Evolutionary conservation across 1,140 invertebrate species (phyloP).

Genomic region (Drosophila setifemur): DNA sequence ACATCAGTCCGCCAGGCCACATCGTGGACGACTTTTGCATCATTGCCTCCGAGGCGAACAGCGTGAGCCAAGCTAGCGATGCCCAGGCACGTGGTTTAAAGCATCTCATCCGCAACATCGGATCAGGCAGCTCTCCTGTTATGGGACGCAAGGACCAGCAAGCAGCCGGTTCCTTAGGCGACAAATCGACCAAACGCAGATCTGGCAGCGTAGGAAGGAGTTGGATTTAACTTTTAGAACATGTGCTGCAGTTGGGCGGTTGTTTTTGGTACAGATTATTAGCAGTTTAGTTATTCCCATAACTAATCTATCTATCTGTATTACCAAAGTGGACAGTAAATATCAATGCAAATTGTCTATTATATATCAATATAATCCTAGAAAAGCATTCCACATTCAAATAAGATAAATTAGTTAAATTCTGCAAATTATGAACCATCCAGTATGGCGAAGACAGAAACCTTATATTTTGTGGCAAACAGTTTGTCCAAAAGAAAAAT

Average conservation of each 20-base stretch:
- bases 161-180: constrained; percentile 17
- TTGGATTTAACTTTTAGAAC: constrained; percentile 59
- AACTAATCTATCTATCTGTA: no score
- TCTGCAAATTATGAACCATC: no score
- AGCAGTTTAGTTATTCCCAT: no score
- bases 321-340: no score
- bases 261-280: no score
- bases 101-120: constrained; percentile 90
- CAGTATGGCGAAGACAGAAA: no score
- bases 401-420: no score
- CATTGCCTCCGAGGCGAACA: constrained; percentile 89
- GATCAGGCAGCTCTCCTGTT: constrained; percentile 90
- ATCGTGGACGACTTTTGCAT: constrained; percentile 96
- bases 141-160: constrained; percentile 86
- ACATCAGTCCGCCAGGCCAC: constrained; percentile 87
- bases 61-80: constrained; percentile 81
- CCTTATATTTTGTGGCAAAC: no score
- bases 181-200: constrained; percentile 62
- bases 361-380: no score
- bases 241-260: neutral
- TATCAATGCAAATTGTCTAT: no score
- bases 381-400: no score
- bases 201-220: constrained; percentile 79
- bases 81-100: constrained; percentile 88
- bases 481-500: no score